A percentile compares a stretch with the other conserved stretches of the same genome.
These are phyloP conservation scores for Galemys pyrenaicus DNA, from an alignment of 2,113 vertebrate genomes.

Conservation along the genomic window DNA sequence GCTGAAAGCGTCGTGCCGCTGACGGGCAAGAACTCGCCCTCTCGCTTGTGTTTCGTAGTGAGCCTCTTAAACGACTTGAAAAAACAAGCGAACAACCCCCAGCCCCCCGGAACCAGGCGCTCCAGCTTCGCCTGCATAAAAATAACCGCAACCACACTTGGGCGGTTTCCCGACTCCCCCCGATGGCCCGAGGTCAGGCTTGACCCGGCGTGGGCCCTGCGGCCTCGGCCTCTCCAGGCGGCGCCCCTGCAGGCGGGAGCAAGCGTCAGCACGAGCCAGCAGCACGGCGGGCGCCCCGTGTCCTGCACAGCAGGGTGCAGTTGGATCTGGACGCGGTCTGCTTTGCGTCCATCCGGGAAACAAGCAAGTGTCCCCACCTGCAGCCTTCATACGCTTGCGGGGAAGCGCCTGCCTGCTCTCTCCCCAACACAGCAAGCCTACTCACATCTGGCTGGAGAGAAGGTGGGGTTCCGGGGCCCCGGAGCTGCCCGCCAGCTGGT, in stretches of 20 bases:
- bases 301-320: background rate
- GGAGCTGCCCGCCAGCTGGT: rapidly evolving
- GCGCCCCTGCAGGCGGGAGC: no score
- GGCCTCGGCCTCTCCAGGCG: no score
- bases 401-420: background rate
- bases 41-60: background rate
- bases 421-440: background rate
- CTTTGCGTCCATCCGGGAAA: background rate
- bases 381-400: background rate
- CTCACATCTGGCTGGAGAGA: rapidly evolving
- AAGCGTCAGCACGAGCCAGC: no score
- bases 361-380: background rate
- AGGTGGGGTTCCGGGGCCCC: rapidly evolving
- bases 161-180: no score
- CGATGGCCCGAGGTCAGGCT: no score
- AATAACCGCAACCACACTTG: background rate
- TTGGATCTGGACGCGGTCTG: background rate
- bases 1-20: background rate
- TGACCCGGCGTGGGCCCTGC: no score
- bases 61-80: background rate
- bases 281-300: no score
- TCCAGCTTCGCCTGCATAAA: background rate
- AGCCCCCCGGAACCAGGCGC: background rate
- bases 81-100: background rate
- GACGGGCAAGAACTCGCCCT: background rate